Conservation (phyloP, 37 sponge, comb jelly and placozoan genomes). For the Halisarca cf. caerulea region DNA sequence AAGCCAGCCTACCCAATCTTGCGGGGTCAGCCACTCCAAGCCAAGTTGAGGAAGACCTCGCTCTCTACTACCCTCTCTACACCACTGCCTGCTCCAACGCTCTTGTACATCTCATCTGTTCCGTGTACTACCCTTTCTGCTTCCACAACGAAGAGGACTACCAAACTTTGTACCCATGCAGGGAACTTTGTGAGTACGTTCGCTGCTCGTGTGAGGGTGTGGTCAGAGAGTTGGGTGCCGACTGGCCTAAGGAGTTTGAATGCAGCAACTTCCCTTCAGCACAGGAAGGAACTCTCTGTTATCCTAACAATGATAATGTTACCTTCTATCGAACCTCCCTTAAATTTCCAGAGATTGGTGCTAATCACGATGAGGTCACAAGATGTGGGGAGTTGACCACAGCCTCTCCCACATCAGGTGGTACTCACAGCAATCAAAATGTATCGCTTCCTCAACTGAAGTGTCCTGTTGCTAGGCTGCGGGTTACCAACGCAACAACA, state of each 20-base stretch:
- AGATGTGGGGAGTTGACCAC: not conserved
- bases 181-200: constrained; percentile 57
- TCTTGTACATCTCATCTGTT: not conserved
- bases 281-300: not conserved
- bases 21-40: not conserved
- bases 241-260: constrained; percentile 67
- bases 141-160: not conserved
- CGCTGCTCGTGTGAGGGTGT: constrained; percentile 15
- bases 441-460: not conserved
- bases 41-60: not conserved
- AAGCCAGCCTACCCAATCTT: not conserved
- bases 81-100: constrained; percentile 26
- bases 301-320: not conserved
- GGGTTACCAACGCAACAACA: constrained; percentile 3
- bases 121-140: not conserved
- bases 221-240: not conserved
- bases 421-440: not conserved
- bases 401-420: not conserved
- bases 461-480: constrained; percentile 7
- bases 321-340: not conserved
- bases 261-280: constrained; percentile 49
- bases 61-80: not conserved
- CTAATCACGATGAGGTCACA: too few relatives aligned
- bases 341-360: not conserved
- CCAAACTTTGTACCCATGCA: constrained; percentile 37